Conservation (phyloP, 2,797 vertebrate genomes). For the Clarias pachynema region DNA sequence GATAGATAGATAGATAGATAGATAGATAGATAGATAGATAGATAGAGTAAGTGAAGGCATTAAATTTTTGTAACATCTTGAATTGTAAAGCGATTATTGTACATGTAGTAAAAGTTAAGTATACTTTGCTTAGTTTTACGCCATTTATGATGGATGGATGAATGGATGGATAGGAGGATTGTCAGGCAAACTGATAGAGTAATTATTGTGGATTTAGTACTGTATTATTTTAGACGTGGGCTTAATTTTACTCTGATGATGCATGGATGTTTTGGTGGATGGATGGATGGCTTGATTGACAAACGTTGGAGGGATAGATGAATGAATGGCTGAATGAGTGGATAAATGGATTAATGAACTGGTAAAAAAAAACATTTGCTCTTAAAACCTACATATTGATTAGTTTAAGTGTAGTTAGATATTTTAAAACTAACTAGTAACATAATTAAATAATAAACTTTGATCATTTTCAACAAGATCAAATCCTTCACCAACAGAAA, state of each 20-base stretch:
- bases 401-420: background rate
- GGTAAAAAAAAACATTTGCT: background rate
- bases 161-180: background rate
- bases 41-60: background rate
- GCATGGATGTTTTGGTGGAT: background rate
- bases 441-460: background rate
- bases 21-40: constrained; percentile 19
- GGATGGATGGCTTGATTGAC: background rate
- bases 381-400: no score
- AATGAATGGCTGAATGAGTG: no score
- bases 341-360: background rate
- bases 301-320: background rate
- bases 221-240: background rate
- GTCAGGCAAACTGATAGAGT: background rate
- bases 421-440: background rate
- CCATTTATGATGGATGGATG: background rate
- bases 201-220: background rate
- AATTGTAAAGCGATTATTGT: no score
- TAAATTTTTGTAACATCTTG: background rate
- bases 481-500: background rate
- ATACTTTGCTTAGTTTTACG: no score
- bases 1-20: constrained; percentile 9
- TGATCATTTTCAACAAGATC: background rate
- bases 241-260: background rate
- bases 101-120: no score